Evolutionary conservation across 2,113 vertebrate species (phyloP).

Genomic region (Poeciliopsis retropinna): DNA sequence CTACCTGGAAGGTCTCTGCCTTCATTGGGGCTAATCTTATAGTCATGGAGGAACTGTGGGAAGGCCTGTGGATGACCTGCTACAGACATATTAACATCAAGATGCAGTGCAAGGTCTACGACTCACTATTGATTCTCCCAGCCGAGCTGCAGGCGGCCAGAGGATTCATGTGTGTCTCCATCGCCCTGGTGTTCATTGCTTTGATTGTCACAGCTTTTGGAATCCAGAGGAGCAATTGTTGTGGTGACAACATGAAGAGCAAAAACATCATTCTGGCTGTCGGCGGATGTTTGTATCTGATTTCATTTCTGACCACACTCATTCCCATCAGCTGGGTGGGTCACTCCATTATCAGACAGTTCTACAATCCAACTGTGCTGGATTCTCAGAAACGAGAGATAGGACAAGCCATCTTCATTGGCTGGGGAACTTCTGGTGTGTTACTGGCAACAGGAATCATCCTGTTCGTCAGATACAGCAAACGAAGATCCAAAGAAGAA

Average conservation of each 20-base stretch:
- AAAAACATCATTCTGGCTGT: slow-evolving; percentile 73
- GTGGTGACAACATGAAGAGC: slow-evolving; percentile 33
- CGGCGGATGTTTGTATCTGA: slow-evolving; percentile 71
- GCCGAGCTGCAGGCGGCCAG: slow-evolving; percentile 82
- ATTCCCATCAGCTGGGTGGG: slow-evolving; percentile 80
- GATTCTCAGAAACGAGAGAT: slow-evolving; percentile 77
- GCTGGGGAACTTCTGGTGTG: slow-evolving; percentile 75
- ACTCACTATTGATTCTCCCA: slow-evolving; percentile 84
- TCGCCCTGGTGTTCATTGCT: slow-evolving; percentile 75
- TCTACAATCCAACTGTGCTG: slow-evolving; percentile 69
- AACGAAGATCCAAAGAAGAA: slow-evolving; percentile 49
- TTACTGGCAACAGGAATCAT: slow-evolving; percentile 71
- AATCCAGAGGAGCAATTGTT: slow-evolving; percentile 65
- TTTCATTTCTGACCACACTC: slow-evolving; percentile 70
- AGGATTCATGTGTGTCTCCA: slow-evolving; percentile 84
- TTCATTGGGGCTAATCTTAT: slow-evolving; percentile 85
- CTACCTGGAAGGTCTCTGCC: slow-evolving; percentile 92
- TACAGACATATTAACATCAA: slow-evolving; percentile 79
- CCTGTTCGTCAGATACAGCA: slow-evolving; percentile 65
- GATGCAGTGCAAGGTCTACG: slow-evolving; percentile 88
- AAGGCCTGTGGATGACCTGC: slow-evolving; percentile 95
- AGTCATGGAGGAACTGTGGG: slow-evolving; percentile 83
- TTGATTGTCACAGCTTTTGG: slow-evolving; percentile 71
- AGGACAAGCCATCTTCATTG: slow-evolving; percentile 77
- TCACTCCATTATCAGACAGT: slow-evolving; percentile 72